Percentiles rank a stretch among this genome's conserved stretches.
These are phyloP conservation scores for Serrognathus titanus DNA, from an alignment of 2,888 invertebrate species.

Conservation along the genomic window DNA sequence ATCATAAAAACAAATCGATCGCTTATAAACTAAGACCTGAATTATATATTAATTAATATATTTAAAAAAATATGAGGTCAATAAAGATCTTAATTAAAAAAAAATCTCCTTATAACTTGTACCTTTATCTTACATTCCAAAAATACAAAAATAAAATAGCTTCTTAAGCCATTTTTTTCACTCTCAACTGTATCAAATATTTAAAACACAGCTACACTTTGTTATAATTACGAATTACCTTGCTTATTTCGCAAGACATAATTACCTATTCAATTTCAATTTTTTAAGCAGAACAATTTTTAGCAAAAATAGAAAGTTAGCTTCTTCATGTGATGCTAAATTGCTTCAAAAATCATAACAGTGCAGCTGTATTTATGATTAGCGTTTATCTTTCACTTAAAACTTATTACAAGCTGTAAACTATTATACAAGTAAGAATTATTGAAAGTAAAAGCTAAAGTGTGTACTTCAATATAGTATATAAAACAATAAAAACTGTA, in stretches of 20 bases:
- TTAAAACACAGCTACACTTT: too few relatives aligned
- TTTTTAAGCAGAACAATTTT: too few relatives aligned
- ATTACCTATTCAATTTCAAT: too few relatives aligned
- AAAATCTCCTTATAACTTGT: conserved; percentile 20
- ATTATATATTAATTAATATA: conserved; percentile 14
- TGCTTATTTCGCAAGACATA: too few relatives aligned
- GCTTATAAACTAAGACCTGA: conserved; percentile 18
- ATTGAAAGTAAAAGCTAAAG: too few relatives aligned
- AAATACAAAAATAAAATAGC: conserved; percentile 40
- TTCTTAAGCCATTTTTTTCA: conserved; percentile 32
- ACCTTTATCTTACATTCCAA: conserved; percentile 22
- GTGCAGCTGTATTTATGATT: background rate
- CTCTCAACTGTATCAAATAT: conserved; percentile 6
- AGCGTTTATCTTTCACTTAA: background rate
- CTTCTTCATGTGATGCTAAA: too few relatives aligned
- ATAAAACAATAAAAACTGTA: conserved; percentile 6
- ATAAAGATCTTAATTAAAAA: conserved; percentile 20
- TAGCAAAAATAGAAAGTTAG: too few relatives aligned
- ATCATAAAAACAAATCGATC: conserved; percentile 9
- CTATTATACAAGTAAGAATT: conserved; percentile 12
- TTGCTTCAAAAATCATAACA: background rate
- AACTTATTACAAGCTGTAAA: conserved; percentile 5
- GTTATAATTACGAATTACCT: too few relatives aligned
- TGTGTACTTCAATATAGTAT: background rate
- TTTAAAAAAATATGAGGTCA: conserved; percentile 21